phyloP scores from a whole-genome alignment of 2,888 invertebrate genomes.

The Lithophane semibrunnea region DNA sequence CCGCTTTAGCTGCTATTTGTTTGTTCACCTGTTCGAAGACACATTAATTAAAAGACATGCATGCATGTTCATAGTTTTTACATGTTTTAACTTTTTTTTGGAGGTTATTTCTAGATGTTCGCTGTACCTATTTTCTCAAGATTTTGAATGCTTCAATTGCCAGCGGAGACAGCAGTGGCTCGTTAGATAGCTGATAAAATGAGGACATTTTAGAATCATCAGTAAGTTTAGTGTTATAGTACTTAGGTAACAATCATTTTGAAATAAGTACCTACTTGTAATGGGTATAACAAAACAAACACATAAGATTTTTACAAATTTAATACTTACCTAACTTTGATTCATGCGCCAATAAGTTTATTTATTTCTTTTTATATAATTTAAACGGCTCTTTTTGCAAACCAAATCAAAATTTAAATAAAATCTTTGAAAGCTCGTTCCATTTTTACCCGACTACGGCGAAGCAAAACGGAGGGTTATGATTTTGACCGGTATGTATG shows the following conservation, averaged over 20 bases:
- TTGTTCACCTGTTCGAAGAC: slow-evolving; percentile 82
- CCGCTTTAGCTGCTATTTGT: slow-evolving; percentile 88
- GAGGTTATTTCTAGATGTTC: background rate
- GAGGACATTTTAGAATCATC: background rate
- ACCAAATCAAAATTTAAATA: too few species aligned
- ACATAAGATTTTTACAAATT: background rate
- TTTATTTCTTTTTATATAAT: too few species aligned
- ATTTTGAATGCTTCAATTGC: background rate
- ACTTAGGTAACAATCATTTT: too few species aligned
- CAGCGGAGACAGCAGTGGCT: background rate
- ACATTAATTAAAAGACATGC: background rate
- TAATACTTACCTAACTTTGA: slow-evolving; percentile 1
- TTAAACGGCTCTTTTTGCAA: too few species aligned
- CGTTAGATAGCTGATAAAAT: background rate
- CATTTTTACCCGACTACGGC: too few species aligned
- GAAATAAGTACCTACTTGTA: too few species aligned
- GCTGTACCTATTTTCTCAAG: background rate
- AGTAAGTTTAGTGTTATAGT: background rate
- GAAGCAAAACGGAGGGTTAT: too few species aligned
- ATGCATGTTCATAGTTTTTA: background rate
- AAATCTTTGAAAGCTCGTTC: too few species aligned
- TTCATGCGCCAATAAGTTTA: background rate
- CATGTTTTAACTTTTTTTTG: background rate
- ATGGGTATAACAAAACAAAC: too few species aligned
- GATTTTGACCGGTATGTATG: too few species aligned